Percentiles rank a stretch among this genome's conserved stretches.
These are phyloP conservation scores for Saccostrea echinata DNA, from an alignment of 1,140 invertebrate species.

Conservation along the genomic window DNA sequence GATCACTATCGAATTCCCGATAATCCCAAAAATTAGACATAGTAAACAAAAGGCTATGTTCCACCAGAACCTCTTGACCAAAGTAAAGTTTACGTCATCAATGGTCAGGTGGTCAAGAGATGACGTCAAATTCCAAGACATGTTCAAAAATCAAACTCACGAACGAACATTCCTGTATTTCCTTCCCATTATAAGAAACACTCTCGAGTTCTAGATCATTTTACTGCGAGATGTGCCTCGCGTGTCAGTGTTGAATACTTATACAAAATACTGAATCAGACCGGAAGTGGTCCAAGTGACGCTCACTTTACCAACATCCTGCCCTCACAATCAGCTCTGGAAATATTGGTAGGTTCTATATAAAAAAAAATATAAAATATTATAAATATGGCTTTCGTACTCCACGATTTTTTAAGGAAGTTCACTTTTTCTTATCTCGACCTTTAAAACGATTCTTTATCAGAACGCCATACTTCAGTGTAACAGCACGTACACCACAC, in stretches of 20 bases:
- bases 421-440: background rate
- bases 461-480: background rate
- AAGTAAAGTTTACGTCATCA: background rate
- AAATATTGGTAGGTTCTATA: background rate
- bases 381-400: background rate
- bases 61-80: background rate
- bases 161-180: background rate
- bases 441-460: background rate
- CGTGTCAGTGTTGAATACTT: background rate
- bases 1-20: conserved; percentile 47
- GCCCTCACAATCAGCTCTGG: background rate
- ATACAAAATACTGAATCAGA: background rate
- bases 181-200: background rate
- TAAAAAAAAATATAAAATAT: background rate
- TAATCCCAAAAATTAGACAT: background rate
- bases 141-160: background rate
- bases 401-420: background rate
- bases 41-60: conserved; percentile 16
- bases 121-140: background rate
- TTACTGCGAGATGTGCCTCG: background rate
- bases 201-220: background rate
- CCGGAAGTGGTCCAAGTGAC: background rate
- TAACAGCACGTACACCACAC: background rate
- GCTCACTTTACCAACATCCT: conserved; percentile 19
- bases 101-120: background rate